These are phyloP conservation scores for Heteropelma amictum DNA, from an alignment of 2,888 invertebrate genomes.

Conservation along the genomic window DNA sequence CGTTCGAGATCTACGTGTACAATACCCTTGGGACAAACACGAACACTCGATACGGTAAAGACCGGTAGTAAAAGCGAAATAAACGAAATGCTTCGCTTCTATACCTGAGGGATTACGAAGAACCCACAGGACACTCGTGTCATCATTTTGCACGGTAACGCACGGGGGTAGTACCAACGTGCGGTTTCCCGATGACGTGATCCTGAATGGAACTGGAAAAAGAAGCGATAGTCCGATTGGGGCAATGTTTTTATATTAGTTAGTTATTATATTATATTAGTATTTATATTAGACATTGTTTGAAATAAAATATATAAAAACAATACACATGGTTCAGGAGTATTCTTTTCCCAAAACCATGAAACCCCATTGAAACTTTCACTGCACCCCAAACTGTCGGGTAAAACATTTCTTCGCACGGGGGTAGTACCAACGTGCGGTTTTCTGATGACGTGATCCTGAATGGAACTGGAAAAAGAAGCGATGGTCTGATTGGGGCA, in stretches of 20 bases:
- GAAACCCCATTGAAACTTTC: too few species aligned
- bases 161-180: constrained; percentile 4
- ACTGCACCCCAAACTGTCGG: too few species aligned
- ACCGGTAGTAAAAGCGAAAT: constrained; percentile 39
- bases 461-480: background rate
- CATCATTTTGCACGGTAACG: constrained; percentile 8
- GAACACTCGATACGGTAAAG: constrained; percentile 9
- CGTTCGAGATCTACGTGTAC: constrained; percentile 7
- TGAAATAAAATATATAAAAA: too few species aligned
- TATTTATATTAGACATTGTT: too few species aligned
- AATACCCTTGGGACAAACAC: constrained; percentile 24
- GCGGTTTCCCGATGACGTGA: background rate
- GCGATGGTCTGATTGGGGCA: constrained; percentile 16
- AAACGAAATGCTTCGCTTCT: background rate
- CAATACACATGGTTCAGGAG: too few species aligned
- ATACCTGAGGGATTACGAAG: background rate
- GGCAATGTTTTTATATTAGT: background rate
- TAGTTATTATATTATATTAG: too few species aligned
- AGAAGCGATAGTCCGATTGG: constrained; percentile 17
- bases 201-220: background rate
- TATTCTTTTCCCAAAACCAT: too few species aligned
- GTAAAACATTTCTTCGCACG: too few species aligned
- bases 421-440: background rate
- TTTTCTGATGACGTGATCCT: constrained; percentile 1
- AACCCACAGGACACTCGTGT: background rate